Evolutionary conservation across 2,888 invertebrate species (phyloP).

Genomic region (Syrphus vitripennis): DNA sequence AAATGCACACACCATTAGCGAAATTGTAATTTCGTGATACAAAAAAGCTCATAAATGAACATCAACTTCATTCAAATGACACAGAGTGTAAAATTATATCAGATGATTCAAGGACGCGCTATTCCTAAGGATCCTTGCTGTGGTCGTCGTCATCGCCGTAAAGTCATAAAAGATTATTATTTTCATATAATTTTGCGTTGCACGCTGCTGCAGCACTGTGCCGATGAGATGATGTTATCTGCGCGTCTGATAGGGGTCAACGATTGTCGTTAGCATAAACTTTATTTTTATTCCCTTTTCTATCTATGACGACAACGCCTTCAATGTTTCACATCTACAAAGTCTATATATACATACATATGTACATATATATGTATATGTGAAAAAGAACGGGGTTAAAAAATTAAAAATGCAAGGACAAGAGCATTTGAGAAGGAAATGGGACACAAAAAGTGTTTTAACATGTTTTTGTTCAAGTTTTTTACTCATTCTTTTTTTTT

Average conservation of each 20-base stretch:
- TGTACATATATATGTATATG: not conserved
- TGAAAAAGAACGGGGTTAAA: slow-evolving; percentile 21
- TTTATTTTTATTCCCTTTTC: slow-evolving; percentile 20
- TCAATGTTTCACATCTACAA: not conserved
- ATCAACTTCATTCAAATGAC: not conserved
- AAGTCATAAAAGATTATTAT: slow-evolving; percentile 51
- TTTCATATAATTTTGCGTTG: slow-evolving; percentile 36
- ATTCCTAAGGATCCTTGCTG: not conserved
- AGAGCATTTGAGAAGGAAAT: slow-evolving; percentile 8
- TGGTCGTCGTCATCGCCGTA: not conserved
- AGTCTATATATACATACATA: not conserved
- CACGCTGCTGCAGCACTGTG: slow-evolving; percentile 25
- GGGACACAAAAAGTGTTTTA: slow-evolving; percentile 39
- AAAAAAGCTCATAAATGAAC: too few relatives aligned
- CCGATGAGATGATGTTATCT: slow-evolving; percentile 30
- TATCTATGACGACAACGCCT: not conserved
- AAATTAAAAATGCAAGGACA: slow-evolving; percentile 66
- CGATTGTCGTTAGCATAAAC: slow-evolving; percentile 52
- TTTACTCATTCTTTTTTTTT: slow-evolving; percentile 26
- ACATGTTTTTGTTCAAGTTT: slow-evolving; percentile 36
- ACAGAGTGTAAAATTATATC: not conserved
- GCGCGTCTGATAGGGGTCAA: slow-evolving; percentile 51
- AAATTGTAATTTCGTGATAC: too few relatives aligned
- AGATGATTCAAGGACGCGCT: slow-evolving; percentile 29
- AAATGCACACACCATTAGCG: too few relatives aligned